Base-by-base conservation (phyloP, 2,888 invertebrate species). In the Andrena dorsata region DNA sequence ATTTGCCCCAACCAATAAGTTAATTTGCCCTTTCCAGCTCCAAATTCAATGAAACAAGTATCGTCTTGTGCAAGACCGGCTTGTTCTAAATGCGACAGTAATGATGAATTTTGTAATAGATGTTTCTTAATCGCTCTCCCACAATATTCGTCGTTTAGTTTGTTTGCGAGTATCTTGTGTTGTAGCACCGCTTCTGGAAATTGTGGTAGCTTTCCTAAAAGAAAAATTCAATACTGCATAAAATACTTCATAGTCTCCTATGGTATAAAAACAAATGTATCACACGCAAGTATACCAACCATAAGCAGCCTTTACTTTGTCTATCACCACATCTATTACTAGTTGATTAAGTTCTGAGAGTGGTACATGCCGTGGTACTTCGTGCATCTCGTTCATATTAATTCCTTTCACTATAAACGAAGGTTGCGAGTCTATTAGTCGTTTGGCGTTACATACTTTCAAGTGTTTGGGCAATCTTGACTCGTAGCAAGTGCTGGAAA, bases 1-100 rank as follows among this genome's bases (percentile, higher is more conserved):
- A 96, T 95, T 85, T 95, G 94, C 26, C 96, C 96, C 73, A 97
- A 93, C 96, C 97, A 97, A 93, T 96, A 98, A 10, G 97, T 97
- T 68, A 98, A 92, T 88, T 97, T 96, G 96, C 97, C 98, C 95
- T 97, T 97, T n/a, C 98, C 98, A 13, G 98, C 98, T 0, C 98
- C 98, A 91, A 98, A 96, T 93, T 98, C 98, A 77, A 98, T 95
- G 89, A 96, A 98, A 93, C 97, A 97, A 0, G 97, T 96, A 28
- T 95, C 92, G 10, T 96, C 94, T 13, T 90, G 91, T 0, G 97
- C 93, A 56, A 98, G 94, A 0, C 95, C 94, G 80, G 95, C 95
- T 0, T 94, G 93, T 75, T 97, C 95, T 60, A 97, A 93, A 74
- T 97, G 95, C 56, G 96, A 96, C 77, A 98, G 93, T 79, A 98